Evolutionary conservation across 1,140 invertebrate species (phyloP).

Genomic region (Sinella curviseta): DNA sequence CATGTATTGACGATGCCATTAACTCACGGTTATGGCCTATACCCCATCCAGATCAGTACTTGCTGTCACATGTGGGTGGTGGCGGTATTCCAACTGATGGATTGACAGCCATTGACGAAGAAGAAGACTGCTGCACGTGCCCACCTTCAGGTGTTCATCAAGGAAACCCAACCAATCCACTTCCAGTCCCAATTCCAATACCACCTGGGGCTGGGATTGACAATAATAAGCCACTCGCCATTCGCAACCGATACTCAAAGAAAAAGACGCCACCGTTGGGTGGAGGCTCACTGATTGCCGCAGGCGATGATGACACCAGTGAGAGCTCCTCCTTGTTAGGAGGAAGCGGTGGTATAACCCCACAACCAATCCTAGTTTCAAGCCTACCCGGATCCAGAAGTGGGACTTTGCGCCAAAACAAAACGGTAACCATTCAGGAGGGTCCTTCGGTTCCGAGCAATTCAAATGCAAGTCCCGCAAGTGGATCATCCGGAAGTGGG

Average conservation of each 20-base stretch:
- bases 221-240: constrained; percentile 28
- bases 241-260: constrained; percentile 43
- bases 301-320: constrained; percentile 43
- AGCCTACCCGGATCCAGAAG: neutral
- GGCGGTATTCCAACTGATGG: neutral
- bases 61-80: constrained; percentile 19
- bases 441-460: neutral
- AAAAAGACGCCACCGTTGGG: neutral
- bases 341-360: neutral
- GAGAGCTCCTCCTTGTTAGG: constrained; percentile 44
- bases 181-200: neutral
- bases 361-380: neutral
- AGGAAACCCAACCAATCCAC: constrained; percentile 21
- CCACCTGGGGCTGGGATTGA: neutral
- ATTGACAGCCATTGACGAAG: neutral
- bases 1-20: constrained; percentile 30
- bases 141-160: neutral
- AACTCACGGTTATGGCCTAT: constrained; percentile 33
- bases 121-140: constrained; percentile 9
- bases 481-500: too few relatives aligned
- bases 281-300: neutral
- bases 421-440: neutral
- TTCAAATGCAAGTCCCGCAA: constrained; percentile 9
- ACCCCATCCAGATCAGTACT: constrained; percentile 45
- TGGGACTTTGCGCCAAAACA: neutral